A percentile compares a stretch with the other conserved stretches of the same genome.
Conservation (phyloP, 2,113 vertebrate genomes). For the Hippocampus zosterae region DNA sequence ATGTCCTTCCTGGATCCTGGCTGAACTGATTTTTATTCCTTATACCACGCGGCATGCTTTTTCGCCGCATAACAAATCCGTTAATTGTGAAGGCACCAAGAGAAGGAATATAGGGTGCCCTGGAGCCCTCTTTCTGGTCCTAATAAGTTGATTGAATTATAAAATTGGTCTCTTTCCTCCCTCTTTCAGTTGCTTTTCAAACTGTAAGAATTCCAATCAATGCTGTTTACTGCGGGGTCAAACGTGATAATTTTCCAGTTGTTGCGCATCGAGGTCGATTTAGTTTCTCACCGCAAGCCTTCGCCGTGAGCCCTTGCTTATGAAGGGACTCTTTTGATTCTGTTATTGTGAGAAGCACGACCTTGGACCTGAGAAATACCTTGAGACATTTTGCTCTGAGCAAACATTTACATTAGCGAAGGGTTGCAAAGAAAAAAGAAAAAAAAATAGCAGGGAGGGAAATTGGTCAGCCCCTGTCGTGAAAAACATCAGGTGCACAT, state of each 20-base stretch:
- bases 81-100: background rate
- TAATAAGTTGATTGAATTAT: background rate
- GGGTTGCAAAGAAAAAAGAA: slow-evolving; percentile 40
- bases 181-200: background rate
- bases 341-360: slow-evolving; percentile 15
- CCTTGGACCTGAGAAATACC: background rate
- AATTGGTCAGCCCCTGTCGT: background rate
- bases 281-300: background rate
- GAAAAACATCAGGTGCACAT: no score
- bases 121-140: background rate
- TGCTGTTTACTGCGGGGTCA: background rate
- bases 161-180: background rate
- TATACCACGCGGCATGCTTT: no score
- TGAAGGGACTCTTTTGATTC: background rate
- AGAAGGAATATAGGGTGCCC: background rate
- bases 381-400: background rate
- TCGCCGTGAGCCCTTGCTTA: background rate
- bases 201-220: background rate
- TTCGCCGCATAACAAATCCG: background rate
- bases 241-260: background rate
- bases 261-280: background rate
- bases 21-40: no score
- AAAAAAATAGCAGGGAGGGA: slow-evolving; percentile 14
- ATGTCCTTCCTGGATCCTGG: no score
- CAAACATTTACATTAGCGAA: slow-evolving; percentile 38